These are phyloP conservation scores for Odontothrips loti DNA, from an alignment of 2,888 invertebrate genomes.

Conservation along the genomic window DNA sequence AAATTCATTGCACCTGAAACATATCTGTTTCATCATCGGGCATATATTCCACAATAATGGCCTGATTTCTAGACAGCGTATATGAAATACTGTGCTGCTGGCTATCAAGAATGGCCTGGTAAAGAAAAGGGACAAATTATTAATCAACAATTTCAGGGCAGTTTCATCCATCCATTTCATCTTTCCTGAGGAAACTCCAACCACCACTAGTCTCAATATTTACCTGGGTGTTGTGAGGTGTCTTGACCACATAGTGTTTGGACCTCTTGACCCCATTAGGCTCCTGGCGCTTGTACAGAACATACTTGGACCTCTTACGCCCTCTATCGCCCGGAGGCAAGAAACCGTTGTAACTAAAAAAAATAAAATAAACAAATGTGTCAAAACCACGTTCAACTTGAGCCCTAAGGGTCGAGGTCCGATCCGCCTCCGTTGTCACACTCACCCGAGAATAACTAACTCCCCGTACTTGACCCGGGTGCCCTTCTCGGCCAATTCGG, in stretches of 20 bases:
- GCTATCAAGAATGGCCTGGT: slow-evolving; percentile 86
- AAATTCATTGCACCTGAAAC: slow-evolving; percentile 77
- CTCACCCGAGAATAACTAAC: slow-evolving; percentile 89
- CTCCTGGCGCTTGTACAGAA: slow-evolving; percentile 74
- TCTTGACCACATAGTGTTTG: slow-evolving; percentile 93
- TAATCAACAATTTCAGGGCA: background rate
- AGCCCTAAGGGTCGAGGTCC: no score
- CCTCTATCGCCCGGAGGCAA: slow-evolving; percentile 91
- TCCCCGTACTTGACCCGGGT: slow-evolving; percentile 82
- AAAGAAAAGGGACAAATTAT: slow-evolving; percentile 34
- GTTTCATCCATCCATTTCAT: no score
- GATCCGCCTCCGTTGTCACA: slow-evolving; percentile 40
- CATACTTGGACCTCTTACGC: slow-evolving; percentile 89
- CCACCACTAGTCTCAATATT: no score
- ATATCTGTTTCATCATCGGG: slow-evolving; percentile 95
- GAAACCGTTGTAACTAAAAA: slow-evolving; percentile 84
- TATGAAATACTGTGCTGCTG: slow-evolving; percentile 96
- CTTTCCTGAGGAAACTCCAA: no score
- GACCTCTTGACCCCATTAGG: slow-evolving; percentile 92
- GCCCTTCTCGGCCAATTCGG: slow-evolving; percentile 73
- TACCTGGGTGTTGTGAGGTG: slow-evolving; percentile 79
- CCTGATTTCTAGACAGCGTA: slow-evolving; percentile 91
- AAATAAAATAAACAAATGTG: slow-evolving; percentile 33
- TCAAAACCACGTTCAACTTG: background rate
- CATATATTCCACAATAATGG: slow-evolving; percentile 97